These are phyloP conservation scores for Drosophila arawakana DNA, from an alignment of 1,140 invertebrate species.

Conservation along the genomic window DNA sequence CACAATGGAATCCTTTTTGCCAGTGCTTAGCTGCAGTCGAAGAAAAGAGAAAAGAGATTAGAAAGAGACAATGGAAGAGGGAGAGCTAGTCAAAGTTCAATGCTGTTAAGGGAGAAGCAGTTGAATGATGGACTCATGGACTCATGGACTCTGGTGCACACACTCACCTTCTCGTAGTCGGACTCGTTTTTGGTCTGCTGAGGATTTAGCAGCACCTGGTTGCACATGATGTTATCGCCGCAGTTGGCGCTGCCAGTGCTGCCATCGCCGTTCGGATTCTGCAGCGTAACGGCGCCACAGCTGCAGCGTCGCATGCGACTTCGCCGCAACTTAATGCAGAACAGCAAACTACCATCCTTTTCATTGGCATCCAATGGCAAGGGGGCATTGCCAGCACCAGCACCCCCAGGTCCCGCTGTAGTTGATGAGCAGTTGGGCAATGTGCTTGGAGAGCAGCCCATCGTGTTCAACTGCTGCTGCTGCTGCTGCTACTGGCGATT, in stretches of 20 bases:
- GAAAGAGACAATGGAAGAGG: neutral
- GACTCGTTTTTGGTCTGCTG: constrained; percentile 77
- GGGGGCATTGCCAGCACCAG: constrained; percentile 32
- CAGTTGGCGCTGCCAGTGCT: constrained; percentile 68
- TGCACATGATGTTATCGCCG: constrained; percentile 73
- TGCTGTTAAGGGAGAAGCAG: neutral
- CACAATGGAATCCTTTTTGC: constrained; percentile 84
- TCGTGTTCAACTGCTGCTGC: constrained; percentile 39
- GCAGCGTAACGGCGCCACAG: constrained; percentile 63
- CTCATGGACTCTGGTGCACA: neutral
- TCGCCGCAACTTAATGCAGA: constrained; percentile 79
- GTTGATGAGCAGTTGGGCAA: constrained; percentile 55
- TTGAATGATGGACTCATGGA: neutral
- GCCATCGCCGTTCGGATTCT: constrained; percentile 69
- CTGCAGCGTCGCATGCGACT: constrained; percentile 77
- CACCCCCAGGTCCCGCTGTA: constrained; percentile 12
- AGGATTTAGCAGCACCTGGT: constrained; percentile 80
- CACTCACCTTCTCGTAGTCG: constrained; percentile 83
- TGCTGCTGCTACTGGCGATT: constrained; percentile 27
- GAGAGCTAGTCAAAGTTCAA: constrained; percentile 5
- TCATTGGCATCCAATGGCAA: constrained; percentile 67
- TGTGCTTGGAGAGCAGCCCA: constrained; percentile 81
- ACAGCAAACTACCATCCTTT: constrained; percentile 77
- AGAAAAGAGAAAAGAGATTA: constrained; percentile 7
- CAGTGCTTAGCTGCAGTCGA: constrained; percentile 72